Base-by-base conservation (phyloP, 2,888 invertebrate genomes). In the Drosophila austrosaltans region DNA sequence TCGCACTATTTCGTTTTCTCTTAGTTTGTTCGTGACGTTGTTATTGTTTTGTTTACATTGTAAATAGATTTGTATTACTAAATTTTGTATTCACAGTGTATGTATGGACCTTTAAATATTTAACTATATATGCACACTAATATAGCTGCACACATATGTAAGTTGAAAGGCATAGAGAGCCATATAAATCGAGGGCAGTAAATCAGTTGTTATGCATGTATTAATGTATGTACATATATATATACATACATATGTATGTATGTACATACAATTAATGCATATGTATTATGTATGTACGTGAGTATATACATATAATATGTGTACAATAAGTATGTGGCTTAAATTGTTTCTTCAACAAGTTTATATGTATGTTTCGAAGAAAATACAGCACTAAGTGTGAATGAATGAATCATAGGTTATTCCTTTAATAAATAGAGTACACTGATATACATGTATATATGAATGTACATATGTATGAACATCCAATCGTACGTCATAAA, bases 31-130 rank as follows among this genome's bases (percentile, higher is more conserved):
- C 36, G 57, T 36, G 57, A 57, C 57, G 20, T 36, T 12, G 30
- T 57, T 20, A 57, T 22, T 39, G 12, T 54, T 54, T 54, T 54
- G 28, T 54, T 54, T 54, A 54, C 36, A 36, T 12, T 57, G 57
- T 57, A 36, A 57, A 57, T 36, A 48, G 22, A 48, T 48, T 48
- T 25, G 22, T 48, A 48, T 48, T 48, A 48, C 48, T 48, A 48
- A 48, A 48, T 48, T 48, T 48, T 25, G 48, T 25, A 25, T 48
- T 48, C 25, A 12, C 10, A 25, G 48, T 25, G 48, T 48, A 25
- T 48, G 25, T 48, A 48, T 48, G 48, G 25, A 48, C 48, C 48
- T 48, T 25, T 48, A 20, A 48, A 48, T 48, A 48, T 25, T 25
- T 48, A 48, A 48, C 8, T 48, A 48, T 48, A 48, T 25, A 48